Evolutionary conservation across 2,113 vertebrate genomes (phyloP).

Genomic region (cattle (Bos taurus)): DNA sequence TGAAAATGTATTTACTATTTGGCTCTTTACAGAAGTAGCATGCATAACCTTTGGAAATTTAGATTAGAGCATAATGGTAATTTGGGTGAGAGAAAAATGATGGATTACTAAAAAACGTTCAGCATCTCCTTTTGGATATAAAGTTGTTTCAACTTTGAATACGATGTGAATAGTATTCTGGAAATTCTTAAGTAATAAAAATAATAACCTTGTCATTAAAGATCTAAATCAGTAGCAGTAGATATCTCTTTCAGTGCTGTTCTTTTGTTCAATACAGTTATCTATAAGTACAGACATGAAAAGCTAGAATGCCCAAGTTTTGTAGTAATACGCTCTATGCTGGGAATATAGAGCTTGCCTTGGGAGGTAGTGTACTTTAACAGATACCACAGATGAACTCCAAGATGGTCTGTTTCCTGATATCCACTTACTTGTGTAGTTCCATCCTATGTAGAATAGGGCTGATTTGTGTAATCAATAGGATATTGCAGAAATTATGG

Average conservation of each 20-base stretch:
- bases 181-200: constrained; percentile 53
- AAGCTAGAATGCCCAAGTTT: not conserved
- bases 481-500: not conserved
- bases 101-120: constrained; percentile 7
- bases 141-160: constrained; percentile 49
- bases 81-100: constrained; percentile 26
- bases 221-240: not conserved
- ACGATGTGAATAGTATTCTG: constrained; percentile 20
- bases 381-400: not conserved
- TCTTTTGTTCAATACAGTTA: not conserved
- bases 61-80: constrained; percentile 4
- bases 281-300: not conserved
- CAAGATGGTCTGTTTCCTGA: not conserved
- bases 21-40: not conserved
- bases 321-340: not conserved
- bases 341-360: not conserved
- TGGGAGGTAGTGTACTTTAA: not conserved
- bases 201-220: constrained; percentile 31
- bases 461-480: not conserved
- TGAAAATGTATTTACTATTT: constrained; percentile 11
- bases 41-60: not conserved
- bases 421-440: not conserved
- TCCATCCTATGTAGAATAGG: not conserved
- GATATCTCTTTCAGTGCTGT: not conserved
- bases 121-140: constrained; percentile 10